Evolutionary conservation across 1,140 invertebrate genomes (phyloP), one percentile per base, ranked within the genome.

Genomic region (Drosophila kepulauana): DNA sequence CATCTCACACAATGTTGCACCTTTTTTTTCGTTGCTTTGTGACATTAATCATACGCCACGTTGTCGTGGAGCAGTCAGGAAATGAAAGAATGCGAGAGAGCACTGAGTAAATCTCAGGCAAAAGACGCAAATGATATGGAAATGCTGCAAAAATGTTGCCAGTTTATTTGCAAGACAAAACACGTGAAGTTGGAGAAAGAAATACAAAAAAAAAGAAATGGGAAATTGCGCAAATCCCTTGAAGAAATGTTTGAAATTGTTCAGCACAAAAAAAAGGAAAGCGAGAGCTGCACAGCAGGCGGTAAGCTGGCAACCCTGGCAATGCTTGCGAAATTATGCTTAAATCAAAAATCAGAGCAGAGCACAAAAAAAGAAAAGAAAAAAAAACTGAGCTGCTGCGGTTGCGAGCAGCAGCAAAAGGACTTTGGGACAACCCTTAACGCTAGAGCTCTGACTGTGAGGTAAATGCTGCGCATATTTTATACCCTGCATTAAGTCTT

Each of bases 241-340:
- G 81, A 88, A 88, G 85, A 89, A 89, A 88, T 85, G 85, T 81
- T 81, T 85, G 80, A 85, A 88, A 89, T 89, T 81, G 80, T 88
- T 88, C 82, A 87, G 20, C 20, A 25, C 20, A 25, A 25, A 25
- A 25, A 68, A 81, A 57, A 35, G 7, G 1, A 16, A 48, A 7
- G n/a, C 20, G 20, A 4, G 20, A 48, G 28, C 71, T 73, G 63
- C 79, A 72, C 68, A 30, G 59, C 74, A 46, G 75, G 63, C 11
- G 56, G 49, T 11, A 51, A 41, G 30, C 7, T 35, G 51, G 30
- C 51, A 54, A 54, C 30, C 51, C 48, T 48, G 11, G 61, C 54
- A 59, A 33, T 33, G 73, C 38, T 81, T 81, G 85, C 85, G 59
- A 89, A 89, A 89, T 89, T 89, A 89, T 89, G 85, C 85, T 89